Evolutionary conservation across 1,140 invertebrate species (phyloP).

Genomic region (silkworm (Bombyx mori)): DNA sequence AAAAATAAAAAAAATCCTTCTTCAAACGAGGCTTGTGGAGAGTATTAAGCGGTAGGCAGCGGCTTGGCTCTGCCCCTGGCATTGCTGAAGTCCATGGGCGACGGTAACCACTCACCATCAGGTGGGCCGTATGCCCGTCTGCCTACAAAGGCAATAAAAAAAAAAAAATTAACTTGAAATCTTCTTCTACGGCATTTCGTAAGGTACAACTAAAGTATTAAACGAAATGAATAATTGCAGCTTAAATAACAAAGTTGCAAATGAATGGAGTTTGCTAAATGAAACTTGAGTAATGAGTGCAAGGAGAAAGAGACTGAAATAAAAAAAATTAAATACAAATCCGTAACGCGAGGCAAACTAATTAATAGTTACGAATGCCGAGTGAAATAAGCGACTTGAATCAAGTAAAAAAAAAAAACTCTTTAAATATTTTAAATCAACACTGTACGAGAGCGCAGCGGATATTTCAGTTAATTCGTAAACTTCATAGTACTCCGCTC

Average conservation of each 20-base stretch:
- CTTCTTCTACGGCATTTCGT: too few relatives aligned
- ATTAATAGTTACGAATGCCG: slow-evolving; percentile 12
- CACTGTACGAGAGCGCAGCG: slow-evolving; percentile 38
- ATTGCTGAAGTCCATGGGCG: too few relatives aligned
- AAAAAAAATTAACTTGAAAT: too few relatives aligned
- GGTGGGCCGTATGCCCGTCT: too few relatives aligned
- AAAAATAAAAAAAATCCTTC: too few relatives aligned
- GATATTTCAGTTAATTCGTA: slow-evolving; percentile 62
- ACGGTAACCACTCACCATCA: too few relatives aligned
- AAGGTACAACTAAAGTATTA: too few relatives aligned
- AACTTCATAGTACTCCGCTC: slow-evolving; percentile 57
- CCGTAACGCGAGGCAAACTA: slow-evolving; percentile 5
- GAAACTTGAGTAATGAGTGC: not conserved
- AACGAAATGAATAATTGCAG: too few relatives aligned
- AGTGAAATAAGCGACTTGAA: slow-evolving; percentile 5
- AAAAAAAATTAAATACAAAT: slow-evolving; percentile 1
- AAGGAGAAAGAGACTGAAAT: slow-evolving; percentile 1
- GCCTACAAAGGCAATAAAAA: too few relatives aligned
- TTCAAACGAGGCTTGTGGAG: too few relatives aligned
- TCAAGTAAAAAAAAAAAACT: slow-evolving; percentile 19
- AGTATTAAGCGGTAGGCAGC: too few relatives aligned
- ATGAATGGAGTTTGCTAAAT: not conserved
- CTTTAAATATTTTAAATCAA: slow-evolving; percentile 36
- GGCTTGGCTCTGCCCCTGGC: too few relatives aligned
- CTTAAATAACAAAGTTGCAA: not conserved